A percentile compares a stretch with the other conserved stretches of the same genome.
Evolutionary conservation across 1,140 invertebrate genomes (phyloP).

Genomic region (Hirudo medicinalis): DNA sequence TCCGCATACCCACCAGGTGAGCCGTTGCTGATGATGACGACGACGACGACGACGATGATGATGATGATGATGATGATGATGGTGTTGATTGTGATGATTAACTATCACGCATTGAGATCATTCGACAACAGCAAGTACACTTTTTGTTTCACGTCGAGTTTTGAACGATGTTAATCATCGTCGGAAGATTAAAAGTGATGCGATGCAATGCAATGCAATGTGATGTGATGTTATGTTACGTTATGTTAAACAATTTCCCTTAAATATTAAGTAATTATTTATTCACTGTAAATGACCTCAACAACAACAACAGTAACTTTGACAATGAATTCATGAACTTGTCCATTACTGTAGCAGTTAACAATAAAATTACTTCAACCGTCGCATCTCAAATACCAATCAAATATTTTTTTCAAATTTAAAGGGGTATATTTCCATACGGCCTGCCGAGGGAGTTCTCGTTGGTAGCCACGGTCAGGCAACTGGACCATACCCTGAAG

Average conservation of each 20-base stretch:
- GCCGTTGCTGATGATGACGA: background rate
- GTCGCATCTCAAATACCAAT: no score
- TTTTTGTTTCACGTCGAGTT: background rate
- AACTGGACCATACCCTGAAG: background rate
- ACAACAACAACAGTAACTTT: no score
- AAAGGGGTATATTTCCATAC: background rate
- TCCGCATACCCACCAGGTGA: conserved; percentile 1
- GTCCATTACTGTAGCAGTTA: no score
- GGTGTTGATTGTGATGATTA: background rate
- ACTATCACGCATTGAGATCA: background rate
- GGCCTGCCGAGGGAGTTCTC: background rate
- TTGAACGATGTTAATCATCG: background rate
- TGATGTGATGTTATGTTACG: no score
- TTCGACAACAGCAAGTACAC: background rate
- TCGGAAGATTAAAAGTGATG: no score
- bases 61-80: background rate
- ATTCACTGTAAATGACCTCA: no score
- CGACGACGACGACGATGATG: background rate
- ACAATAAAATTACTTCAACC: no score
- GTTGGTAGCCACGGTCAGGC: background rate
- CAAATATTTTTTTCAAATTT: background rate
- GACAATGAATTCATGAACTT: no score
- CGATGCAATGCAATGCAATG: background rate
- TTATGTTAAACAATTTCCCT: no score
- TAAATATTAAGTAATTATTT: no score